Conservation (phyloP, 2,797 vertebrate species). For the Syngnathus acus region DNA sequence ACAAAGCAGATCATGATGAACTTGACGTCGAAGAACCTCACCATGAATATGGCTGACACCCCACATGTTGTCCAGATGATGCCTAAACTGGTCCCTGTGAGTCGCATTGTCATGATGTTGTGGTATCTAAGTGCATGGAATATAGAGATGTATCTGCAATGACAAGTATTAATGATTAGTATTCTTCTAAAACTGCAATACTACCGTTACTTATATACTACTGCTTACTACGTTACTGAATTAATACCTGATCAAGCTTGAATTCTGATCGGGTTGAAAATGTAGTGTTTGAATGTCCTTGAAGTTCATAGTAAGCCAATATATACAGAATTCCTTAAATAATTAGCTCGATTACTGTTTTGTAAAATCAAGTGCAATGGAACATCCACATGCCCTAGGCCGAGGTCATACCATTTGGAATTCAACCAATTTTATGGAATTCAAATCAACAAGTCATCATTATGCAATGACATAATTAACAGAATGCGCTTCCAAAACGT, state of each 20-base stretch:
- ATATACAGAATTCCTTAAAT: too few species aligned
- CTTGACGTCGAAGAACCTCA: constrained; percentile 73
- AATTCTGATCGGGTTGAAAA: neutral
- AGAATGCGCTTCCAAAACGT: too few species aligned
- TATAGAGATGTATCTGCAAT: constrained; percentile 82
- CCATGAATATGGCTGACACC: constrained; percentile 72
- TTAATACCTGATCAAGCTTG: neutral
- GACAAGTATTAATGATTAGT: constrained; percentile 1
- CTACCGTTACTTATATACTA: neutral
- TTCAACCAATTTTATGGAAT: too few species aligned
- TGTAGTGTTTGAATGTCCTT: neutral
- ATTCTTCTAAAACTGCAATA: neutral
- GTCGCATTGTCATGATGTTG: constrained; percentile 82
- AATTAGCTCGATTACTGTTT: too few species aligned
- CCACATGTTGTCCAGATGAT: constrained; percentile 81
- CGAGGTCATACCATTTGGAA: too few species aligned
- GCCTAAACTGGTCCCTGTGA: constrained; percentile 64
- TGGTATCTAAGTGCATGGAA: constrained; percentile 90
- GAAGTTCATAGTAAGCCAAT: too few species aligned
- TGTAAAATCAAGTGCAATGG: too few species aligned
- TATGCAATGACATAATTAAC: too few species aligned
- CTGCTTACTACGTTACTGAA: too few species aligned
- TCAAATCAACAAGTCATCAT: too few species aligned
- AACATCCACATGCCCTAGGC: too few species aligned
- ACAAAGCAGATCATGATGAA: constrained; percentile 81